A percentile compares a stretch with the other conserved stretches of the same genome.
phyloP scores from a whole-genome alignment of 1,140 invertebrate genomes.

The silkworm (Bombyx mori) region DNA sequence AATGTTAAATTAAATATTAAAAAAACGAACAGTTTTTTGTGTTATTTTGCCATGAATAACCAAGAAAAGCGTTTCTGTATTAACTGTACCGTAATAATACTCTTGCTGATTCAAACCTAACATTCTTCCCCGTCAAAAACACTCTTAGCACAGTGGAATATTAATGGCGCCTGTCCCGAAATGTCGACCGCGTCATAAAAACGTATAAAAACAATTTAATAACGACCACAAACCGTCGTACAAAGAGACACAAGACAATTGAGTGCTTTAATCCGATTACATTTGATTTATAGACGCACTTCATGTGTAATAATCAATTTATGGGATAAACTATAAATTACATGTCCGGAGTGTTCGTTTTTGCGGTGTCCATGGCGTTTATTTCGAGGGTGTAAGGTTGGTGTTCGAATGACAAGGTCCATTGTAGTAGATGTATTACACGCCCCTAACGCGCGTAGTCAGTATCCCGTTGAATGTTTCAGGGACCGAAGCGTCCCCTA shows the following conservation, averaged over 20 bases:
- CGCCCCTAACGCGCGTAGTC: slow-evolving; percentile 6
- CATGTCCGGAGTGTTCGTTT: background rate
- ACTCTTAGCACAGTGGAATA: no score
- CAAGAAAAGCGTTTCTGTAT: no score
- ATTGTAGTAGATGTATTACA: slow-evolving; percentile 1
- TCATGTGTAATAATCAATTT: slow-evolving; percentile 49
- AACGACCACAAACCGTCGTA: slow-evolving; percentile 27
- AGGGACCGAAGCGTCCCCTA: slow-evolving; percentile 20
- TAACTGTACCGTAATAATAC: no score
- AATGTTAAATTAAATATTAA: no score
- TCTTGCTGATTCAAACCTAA: no score
- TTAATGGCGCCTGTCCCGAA: no score
- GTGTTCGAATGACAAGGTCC: background rate
- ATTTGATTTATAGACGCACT: slow-evolving; percentile 41
- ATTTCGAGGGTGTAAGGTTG: background rate
- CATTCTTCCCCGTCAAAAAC: no score
- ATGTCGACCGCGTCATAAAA: slow-evolving; percentile 12
- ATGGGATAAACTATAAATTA: slow-evolving; percentile 47
- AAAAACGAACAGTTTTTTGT: no score
- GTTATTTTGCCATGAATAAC: no score
- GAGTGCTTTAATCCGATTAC: slow-evolving; percentile 36
- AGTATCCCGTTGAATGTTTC: background rate
- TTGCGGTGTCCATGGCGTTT: background rate
- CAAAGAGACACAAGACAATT: slow-evolving; percentile 10
- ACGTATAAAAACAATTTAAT: slow-evolving; percentile 30